These are phyloP conservation scores for Amphiprion percula DNA, from an alignment of 2,113 vertebrate genomes.

Conservation along the genomic window DNA sequence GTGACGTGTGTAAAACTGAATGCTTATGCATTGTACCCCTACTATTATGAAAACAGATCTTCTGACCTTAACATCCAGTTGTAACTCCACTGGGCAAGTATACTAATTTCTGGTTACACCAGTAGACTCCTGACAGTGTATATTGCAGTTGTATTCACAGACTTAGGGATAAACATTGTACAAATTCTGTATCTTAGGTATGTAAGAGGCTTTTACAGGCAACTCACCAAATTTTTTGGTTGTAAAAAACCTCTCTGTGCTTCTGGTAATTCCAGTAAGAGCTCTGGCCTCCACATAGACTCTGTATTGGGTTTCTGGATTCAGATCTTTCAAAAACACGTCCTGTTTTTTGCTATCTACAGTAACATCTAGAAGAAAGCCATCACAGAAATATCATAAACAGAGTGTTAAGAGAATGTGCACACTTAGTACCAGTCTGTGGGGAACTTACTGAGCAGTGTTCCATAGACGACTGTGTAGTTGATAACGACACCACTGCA, in stretches of 20 bases:
- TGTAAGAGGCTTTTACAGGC: background rate
- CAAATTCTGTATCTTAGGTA: background rate
- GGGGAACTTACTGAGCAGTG: slow-evolving; percentile 49
- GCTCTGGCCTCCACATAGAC: slow-evolving; percentile 83
- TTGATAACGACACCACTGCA: slow-evolving; percentile 50
- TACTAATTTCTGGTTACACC: too few species aligned
- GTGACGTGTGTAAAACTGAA: too few species aligned
- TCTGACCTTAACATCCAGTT: too few species aligned
- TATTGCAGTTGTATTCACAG: too few species aligned
- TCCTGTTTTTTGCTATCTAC: slow-evolving; percentile 68
- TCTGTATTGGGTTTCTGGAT: slow-evolving; percentile 81
- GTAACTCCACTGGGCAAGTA: too few species aligned
- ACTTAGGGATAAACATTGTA: too few species aligned
- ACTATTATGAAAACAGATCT: too few species aligned
- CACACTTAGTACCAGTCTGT: background rate
- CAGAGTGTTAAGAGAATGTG: background rate
- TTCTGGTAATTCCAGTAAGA: slow-evolving; percentile 73
- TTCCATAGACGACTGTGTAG: slow-evolving; percentile 56
- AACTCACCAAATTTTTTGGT: slow-evolving; percentile 87
- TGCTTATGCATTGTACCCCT: too few species aligned
- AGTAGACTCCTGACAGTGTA: too few species aligned
- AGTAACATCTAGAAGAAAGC: slow-evolving; percentile 81
- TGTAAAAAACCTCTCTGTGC: slow-evolving; percentile 76
- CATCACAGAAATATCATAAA: background rate
- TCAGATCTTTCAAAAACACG: slow-evolving; percentile 79